Conservation (phyloP, 2,113 vertebrate species). For the Onychostoma macrolepis region DNA sequence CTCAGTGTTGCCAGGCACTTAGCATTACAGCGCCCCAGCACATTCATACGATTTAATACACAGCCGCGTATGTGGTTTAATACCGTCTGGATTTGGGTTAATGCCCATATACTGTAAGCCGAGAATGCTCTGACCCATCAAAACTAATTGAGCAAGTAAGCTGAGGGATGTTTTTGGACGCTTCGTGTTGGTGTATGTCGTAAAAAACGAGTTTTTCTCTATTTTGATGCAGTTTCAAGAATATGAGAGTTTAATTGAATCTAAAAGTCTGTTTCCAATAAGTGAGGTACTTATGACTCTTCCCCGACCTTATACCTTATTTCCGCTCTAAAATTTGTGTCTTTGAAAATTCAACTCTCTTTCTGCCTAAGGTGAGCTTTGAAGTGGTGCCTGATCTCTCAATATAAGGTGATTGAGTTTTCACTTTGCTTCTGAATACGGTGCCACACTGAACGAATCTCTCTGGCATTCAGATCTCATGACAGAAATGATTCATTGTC, state of each 20-base stretch:
- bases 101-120: constrained; percentile 36
- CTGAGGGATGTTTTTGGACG: not conserved
- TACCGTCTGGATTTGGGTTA: constrained; percentile 47
- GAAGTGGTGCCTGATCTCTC: constrained; percentile 36
- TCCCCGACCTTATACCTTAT: not conserved
- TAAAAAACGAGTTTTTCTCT: not conserved
- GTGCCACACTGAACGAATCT: constrained; percentile 25
- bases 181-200: not conserved
- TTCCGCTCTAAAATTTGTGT: not conserved
- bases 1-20: constrained; percentile 18
- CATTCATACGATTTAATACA: constrained; percentile 40
- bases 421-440: not conserved
- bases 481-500: constrained; percentile 47
- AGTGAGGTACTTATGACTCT: constrained; percentile 16
- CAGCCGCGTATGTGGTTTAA: constrained; percentile 32
- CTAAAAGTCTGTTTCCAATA: not conserved
- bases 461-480: constrained; percentile 34
- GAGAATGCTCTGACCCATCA: constrained; percentile 53
- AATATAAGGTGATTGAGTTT: constrained; percentile 28
- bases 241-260: constrained; percentile 17
- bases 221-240: constrained; percentile 6
- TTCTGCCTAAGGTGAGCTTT: not conserved
- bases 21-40: constrained; percentile 24
- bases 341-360: constrained; percentile 12
- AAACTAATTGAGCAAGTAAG: constrained; percentile 32